Evolutionary conservation across 2,113 vertebrate genomes (phyloP).

Genomic region (Rana temporaria): DNA sequence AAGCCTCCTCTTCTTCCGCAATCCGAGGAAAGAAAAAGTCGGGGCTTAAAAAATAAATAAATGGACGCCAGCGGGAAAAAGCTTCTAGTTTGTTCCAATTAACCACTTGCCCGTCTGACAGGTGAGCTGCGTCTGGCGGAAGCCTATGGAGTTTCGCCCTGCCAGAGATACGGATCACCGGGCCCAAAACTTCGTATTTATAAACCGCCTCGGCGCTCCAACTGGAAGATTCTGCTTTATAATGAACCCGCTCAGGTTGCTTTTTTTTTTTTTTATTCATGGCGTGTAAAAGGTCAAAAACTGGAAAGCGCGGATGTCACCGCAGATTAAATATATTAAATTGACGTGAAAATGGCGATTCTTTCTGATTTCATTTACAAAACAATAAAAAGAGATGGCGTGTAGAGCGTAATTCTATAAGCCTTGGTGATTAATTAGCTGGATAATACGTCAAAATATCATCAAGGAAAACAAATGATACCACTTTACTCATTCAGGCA

Average conservation of each 20-base stretch:
- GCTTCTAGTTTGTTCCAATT: slow-evolving; percentile 1
- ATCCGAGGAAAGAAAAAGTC: neutral
- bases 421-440: neutral
- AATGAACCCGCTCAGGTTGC: neutral
- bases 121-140: neutral
- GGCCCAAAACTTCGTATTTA: slow-evolving; percentile 26
- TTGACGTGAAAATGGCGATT: neutral
- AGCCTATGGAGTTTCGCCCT: neutral
- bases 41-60: neutral
- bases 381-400: neutral
- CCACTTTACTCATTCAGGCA: too few species aligned
- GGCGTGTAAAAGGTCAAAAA: slow-evolving; percentile 32
- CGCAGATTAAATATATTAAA: neutral
- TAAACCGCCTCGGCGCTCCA: slow-evolving; percentile 9
- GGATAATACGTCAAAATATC: too few species aligned
- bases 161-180: slow-evolving; percentile 13
- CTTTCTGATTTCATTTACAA: neutral
- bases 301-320: neutral
- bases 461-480: too few species aligned
- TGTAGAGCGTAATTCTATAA: neutral
- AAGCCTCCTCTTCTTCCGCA: neutral
- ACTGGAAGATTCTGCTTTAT: neutral
- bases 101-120: slow-evolving; percentile 31
- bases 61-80: neutral
- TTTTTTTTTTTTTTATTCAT: slow-evolving; percentile 35